These are phyloP conservation scores for Acronicta psi DNA, from an alignment of 2,888 invertebrate species.

Conservation along the genomic window DNA sequence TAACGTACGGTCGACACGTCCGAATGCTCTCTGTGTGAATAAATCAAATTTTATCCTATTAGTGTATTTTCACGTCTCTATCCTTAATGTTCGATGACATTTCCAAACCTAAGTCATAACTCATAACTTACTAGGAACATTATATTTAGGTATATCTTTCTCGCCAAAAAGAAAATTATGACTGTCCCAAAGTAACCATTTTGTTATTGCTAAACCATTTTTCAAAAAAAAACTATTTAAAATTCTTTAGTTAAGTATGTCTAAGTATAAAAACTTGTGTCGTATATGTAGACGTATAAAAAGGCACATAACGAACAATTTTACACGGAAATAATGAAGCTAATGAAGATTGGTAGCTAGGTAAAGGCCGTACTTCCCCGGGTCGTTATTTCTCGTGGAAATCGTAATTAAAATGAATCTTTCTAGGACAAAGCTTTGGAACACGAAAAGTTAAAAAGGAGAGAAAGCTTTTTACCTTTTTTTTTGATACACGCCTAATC, in stretches of 20 bases:
- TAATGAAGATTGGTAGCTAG: slow-evolving; percentile 86
- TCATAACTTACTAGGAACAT: neutral
- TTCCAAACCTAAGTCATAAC: neutral
- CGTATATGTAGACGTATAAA: slow-evolving; percentile 20
- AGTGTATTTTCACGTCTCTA: slow-evolving; percentile 26
- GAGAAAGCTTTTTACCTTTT: slow-evolving; percentile 62
- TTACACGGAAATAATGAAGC: slow-evolving; percentile 78
- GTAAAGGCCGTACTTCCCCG: slow-evolving; percentile 74
- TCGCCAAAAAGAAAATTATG: neutral
- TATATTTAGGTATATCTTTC: too few species aligned
- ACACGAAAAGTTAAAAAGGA: slow-evolving; percentile 71
- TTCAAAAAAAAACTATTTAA: slow-evolving; percentile 2
- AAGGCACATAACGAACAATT: slow-evolving; percentile 65
- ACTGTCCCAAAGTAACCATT: neutral
- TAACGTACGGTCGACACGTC: slow-evolving; percentile 71
- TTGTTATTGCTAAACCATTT: neutral
- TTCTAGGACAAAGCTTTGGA: slow-evolving; percentile 72
- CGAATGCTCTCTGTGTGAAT: slow-evolving; percentile 65
- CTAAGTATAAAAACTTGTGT: slow-evolving; percentile 15
- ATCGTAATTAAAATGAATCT: slow-evolving; percentile 87
- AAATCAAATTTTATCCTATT: slow-evolving; percentile 70
- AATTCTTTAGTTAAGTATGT: neutral
- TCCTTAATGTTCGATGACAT: slow-evolving; percentile 11
- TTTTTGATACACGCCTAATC: slow-evolving; percentile 60
- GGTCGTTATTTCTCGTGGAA: slow-evolving; percentile 78